Evolutionary conservation across 2,888 invertebrate species (phyloP).

Genomic region (Netelia inedita): DNA sequence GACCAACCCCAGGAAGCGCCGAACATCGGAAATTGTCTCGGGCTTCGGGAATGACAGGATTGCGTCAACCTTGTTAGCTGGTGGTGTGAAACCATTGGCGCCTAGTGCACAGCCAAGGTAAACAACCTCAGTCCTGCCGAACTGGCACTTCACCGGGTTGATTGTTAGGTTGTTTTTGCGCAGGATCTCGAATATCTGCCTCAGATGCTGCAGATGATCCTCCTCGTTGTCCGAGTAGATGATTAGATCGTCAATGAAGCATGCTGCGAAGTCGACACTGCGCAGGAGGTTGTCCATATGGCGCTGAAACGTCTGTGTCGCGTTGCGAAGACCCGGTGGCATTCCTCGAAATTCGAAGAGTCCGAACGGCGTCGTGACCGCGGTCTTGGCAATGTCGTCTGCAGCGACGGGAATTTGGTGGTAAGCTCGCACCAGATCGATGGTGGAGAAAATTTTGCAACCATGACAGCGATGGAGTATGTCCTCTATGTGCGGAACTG

Average conservation of each 20-base stretch:
- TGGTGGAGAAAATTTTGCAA: constrained; percentile 68
- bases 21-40: too few species aligned
- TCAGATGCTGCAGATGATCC: constrained; percentile 24
- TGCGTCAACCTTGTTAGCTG: too few species aligned
- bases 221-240: constrained; percentile 15
- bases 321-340: constrained; percentile 36
- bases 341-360: constrained; percentile 23
- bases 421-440: constrained; percentile 75
- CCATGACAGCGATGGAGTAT: constrained; percentile 13
- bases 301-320: too few species aligned
- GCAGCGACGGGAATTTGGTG: constrained; percentile 77
- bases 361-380: constrained; percentile 46
- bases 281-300: too few species aligned
- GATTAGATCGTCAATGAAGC: constrained; percentile 40
- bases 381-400: constrained; percentile 41
- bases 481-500: constrained; percentile 53
- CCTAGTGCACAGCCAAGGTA: too few species aligned
- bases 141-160: too few species aligned
- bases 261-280: too few species aligned
- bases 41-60: too few species aligned
- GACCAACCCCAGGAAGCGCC: background rate
- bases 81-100: too few species aligned
- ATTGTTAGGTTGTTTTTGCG: too few species aligned
- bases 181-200: background rate
- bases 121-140: too few species aligned